Conservation (phyloP, 2,888 invertebrate genomes). For the Parnassius smintheus region DNA sequence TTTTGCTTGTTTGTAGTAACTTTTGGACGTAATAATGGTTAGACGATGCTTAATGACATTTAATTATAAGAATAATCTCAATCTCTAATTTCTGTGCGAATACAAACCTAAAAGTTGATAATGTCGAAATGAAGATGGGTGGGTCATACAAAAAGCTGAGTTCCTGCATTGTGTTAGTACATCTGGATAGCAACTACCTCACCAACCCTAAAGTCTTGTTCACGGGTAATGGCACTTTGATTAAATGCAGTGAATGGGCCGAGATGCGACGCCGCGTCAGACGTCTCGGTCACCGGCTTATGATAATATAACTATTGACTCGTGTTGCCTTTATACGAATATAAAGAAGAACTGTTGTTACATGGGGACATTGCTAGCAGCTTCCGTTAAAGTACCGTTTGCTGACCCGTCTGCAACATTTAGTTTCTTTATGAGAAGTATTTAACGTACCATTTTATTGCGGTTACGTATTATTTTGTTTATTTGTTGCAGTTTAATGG, state of each 20-base stretch:
- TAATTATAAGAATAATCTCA: too few relatives aligned
- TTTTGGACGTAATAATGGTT: too few relatives aligned
- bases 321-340: slow-evolving; percentile 34
- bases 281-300: slow-evolving; percentile 46
- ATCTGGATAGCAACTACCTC: background rate
- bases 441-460: slow-evolving; percentile 16
- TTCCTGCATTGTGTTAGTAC: too few relatives aligned
- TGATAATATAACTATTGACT: slow-evolving; percentile 40
- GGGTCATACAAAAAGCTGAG: too few relatives aligned
- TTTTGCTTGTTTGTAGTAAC: too few relatives aligned
- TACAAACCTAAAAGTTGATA: too few relatives aligned
- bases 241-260: slow-evolving; percentile 45
- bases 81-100: too few relatives aligned
- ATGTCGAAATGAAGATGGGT: too few relatives aligned
- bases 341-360: slow-evolving; percentile 33
- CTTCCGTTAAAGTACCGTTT: slow-evolving; percentile 23
- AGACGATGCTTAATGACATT: too few relatives aligned
- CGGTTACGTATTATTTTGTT: background rate
- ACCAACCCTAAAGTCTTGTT: slow-evolving; percentile 25
- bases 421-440: slow-evolving; percentile 15
- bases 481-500: background rate
- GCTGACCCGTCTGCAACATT: slow-evolving; percentile 12
- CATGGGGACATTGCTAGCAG: slow-evolving; percentile 22
- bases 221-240: slow-evolving; percentile 42
- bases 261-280: slow-evolving; percentile 37